A percentile compares a stretch with the other conserved stretches of the same genome.
These are phyloP conservation scores for Coryphaenoides rupestris DNA, from an alignment of 2,113 vertebrate genomes.

Conservation along the genomic window DNA sequence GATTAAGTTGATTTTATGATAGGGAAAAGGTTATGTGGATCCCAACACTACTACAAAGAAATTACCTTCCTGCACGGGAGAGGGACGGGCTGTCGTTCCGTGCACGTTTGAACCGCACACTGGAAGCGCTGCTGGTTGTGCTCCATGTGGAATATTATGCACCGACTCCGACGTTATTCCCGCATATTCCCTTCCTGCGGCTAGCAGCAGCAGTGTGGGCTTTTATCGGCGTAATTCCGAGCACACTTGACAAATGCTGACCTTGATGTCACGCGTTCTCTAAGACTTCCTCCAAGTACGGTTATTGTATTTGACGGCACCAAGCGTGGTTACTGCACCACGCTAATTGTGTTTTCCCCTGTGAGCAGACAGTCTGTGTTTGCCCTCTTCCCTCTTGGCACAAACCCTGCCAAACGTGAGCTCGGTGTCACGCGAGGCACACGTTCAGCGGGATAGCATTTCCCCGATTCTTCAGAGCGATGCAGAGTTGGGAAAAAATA, in stretches of 20 bases:
- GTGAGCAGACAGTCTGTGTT: conserved; percentile 22
- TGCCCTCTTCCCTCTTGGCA: conserved; percentile 12
- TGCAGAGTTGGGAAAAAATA: not conserved
- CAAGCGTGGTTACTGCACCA: conserved; percentile 35
- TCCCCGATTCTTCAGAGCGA: too few species aligned
- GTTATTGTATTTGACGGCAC: conserved; percentile 45
- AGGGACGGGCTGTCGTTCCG: not conserved
- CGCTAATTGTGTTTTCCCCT: conserved; percentile 30
- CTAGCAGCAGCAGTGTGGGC: conserved; percentile 2
- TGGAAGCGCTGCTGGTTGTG: not conserved
- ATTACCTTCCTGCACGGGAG: not conserved
- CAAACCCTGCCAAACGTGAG: conserved; percentile 15
- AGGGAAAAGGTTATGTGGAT: conserved; percentile 19
- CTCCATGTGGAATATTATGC: conserved; percentile 1
- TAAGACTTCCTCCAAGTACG: conserved; percentile 18
- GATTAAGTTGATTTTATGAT: conserved; percentile 13
- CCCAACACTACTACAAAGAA: not conserved
- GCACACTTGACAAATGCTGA: conserved; percentile 46
- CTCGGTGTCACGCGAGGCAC: conserved; percentile 3
- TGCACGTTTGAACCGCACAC: not conserved
- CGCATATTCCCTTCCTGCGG: not conserved
- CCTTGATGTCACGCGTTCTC: conserved; percentile 40
- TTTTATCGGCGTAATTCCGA: conserved; percentile 17
- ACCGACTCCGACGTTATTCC: conserved; percentile 2
- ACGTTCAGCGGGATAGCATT: too few species aligned